phyloP scores from a whole-genome alignment of 2,888 invertebrate genomes.

The Mellilla xanthometata region DNA sequence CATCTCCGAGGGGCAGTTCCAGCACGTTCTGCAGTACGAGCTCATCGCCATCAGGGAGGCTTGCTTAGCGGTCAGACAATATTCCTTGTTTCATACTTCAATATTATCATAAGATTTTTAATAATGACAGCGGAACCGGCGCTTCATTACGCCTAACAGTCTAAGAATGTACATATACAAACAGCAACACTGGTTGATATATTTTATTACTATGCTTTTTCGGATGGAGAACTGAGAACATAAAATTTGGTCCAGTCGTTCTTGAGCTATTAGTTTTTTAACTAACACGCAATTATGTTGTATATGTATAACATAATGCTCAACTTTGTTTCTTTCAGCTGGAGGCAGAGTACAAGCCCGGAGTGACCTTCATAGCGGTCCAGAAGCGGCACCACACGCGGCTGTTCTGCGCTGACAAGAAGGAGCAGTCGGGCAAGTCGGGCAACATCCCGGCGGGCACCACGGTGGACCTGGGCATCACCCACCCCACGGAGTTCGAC shows the following conservation, averaged over 20 bases:
- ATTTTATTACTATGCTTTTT: too few species aligned
- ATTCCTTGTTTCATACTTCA: too few species aligned
- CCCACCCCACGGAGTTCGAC: slow-evolving; percentile 99
- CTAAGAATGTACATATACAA: too few species aligned
- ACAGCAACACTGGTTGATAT: too few species aligned
- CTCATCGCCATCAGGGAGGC: slow-evolving; percentile 98
- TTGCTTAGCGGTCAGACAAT: slow-evolving; percentile 86
- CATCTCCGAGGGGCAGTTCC: slow-evolving; percentile 99
- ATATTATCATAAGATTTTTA: too few species aligned
- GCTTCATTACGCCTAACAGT: too few species aligned
- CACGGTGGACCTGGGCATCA: slow-evolving; percentile 99
- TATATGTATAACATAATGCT: not conserved
- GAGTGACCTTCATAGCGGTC: slow-evolving; percentile 98
- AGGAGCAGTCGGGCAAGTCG: slow-evolving; percentile 99
- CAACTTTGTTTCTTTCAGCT: slow-evolving; percentile 81
- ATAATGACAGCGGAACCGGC: too few species aligned
- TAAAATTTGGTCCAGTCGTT: too few species aligned
- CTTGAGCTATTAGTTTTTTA: too few species aligned
- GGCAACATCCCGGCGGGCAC: slow-evolving; percentile 99
- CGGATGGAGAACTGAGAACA: too few species aligned
- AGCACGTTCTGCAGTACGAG: slow-evolving; percentile 98
- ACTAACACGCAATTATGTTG: too few species aligned
- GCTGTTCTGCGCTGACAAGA: slow-evolving; percentile 99
- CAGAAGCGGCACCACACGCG: slow-evolving; percentile 99
- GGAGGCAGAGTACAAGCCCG: slow-evolving; percentile 98